Percentiles rank a stretch among this genome's conserved stretches.
These are phyloP conservation scores for Lagocephalus sceleratus DNA, from an alignment of 2,797 vertebrate genomes.

Conservation along the genomic window DNA sequence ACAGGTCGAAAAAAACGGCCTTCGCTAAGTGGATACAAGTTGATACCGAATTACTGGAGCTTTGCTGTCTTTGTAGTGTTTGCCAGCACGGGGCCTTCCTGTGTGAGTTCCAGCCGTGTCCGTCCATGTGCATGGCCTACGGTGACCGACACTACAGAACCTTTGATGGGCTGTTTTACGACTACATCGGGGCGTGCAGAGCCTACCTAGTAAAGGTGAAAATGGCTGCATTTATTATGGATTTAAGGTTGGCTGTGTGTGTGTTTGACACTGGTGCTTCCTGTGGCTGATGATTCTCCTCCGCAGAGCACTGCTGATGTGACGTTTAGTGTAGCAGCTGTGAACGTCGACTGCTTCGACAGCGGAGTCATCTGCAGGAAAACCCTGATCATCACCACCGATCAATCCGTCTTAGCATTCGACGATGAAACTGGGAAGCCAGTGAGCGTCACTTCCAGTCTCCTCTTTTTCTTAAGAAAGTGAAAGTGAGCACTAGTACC, in stretches of 20 bases:
- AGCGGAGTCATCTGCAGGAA: slow-evolving; percentile 90
- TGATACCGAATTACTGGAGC: slow-evolving; percentile 44
- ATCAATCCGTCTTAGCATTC: slow-evolving; percentile 82
- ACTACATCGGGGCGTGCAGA: slow-evolving; percentile 90
- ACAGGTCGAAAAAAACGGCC: slow-evolving; percentile 30
- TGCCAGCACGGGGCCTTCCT: slow-evolving; percentile 90
- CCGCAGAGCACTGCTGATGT: slow-evolving; percentile 80
- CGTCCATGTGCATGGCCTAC: slow-evolving; percentile 89
- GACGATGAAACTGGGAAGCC: slow-evolving; percentile 87
- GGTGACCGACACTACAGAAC: slow-evolving; percentile 94
- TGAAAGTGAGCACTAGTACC: neutral
- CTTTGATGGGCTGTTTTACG: slow-evolving; percentile 90
- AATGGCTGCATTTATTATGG: too few species aligned
- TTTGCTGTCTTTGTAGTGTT: slow-evolving; percentile 78
- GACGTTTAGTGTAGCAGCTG: slow-evolving; percentile 80
- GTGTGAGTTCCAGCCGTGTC: slow-evolving; percentile 86
- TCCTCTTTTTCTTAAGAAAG: neutral
- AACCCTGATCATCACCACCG: slow-evolving; percentile 81
- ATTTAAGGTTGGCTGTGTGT: neutral
- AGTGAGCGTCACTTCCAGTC: slow-evolving; percentile 68
- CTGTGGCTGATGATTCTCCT: slow-evolving; percentile 11
- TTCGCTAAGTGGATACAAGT: slow-evolving; percentile 59
- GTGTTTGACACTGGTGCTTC: neutral
- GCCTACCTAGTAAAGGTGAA: slow-evolving; percentile 91
- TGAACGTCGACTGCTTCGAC: slow-evolving; percentile 90